phyloP scores from a whole-genome alignment of 1,140 invertebrate species.

The Drosophila gunungcola region DNA sequence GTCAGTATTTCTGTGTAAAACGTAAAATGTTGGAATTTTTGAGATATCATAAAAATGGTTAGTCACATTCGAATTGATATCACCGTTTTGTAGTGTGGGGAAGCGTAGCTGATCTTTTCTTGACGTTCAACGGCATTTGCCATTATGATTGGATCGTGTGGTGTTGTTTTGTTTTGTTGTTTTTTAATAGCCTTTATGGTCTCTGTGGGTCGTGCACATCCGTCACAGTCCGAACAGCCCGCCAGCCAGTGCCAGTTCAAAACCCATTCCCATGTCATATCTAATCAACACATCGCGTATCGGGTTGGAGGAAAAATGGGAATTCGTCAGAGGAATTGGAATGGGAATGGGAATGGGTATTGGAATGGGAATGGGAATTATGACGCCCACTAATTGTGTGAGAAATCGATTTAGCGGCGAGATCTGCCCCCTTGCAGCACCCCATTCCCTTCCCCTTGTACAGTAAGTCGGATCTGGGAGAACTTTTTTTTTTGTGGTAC shows the following conservation, averaged over 20 bases:
- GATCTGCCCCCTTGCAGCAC: background rate
- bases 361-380: conserved; percentile 38
- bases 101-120: conserved; percentile 20
- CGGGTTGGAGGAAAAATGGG: conserved; percentile 1
- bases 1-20: background rate
- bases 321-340: conserved; percentile 18
- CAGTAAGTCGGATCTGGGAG: conserved; percentile 29
- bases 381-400: conserved; percentile 69
- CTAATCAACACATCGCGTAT: conserved; percentile 59
- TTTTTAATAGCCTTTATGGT: conserved; percentile 48
- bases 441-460: background rate
- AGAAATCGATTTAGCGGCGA: conserved; percentile 62
- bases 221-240: conserved; percentile 30
- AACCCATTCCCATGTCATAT: conserved; percentile 48
- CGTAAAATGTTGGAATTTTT: background rate
- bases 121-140: conserved; percentile 17
- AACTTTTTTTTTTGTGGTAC: conserved; percentile 13
- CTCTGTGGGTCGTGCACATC: conserved; percentile 47
- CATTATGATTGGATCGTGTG: conserved; percentile 43
- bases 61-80: background rate
- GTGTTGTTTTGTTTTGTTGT: conserved; percentile 14
- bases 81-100: background rate
- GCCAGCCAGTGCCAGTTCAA: background rate
- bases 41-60: background rate
- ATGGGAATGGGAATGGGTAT: background rate